Evolutionary conservation across 2,888 invertebrate species (phyloP).

Genomic region (Amiota mariae): DNA sequence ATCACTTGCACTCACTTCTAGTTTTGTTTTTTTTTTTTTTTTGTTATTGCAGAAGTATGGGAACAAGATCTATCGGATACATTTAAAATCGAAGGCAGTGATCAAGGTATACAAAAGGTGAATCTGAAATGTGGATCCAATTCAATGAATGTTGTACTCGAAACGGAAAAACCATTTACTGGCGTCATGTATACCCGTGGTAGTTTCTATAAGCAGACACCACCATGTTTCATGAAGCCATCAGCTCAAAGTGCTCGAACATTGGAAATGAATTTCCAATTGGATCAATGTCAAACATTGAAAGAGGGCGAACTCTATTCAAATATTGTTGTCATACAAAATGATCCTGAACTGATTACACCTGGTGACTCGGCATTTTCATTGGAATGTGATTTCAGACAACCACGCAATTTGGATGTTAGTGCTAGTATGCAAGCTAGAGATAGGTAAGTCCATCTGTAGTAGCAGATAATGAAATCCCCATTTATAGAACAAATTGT

Average conservation of each 20-base stretch:
- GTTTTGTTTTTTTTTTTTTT: no score
- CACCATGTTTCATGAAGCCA: slow-evolving; percentile 77
- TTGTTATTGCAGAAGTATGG: slow-evolving; percentile 64
- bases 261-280: slow-evolving; percentile 76
- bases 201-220: slow-evolving; percentile 76
- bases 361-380: slow-evolving; percentile 80
- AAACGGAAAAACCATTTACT: slow-evolving; percentile 76
- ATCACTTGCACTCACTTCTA: slow-evolving; percentile 1
- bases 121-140: slow-evolving; percentile 77
- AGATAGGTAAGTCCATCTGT: slow-evolving; percentile 67
- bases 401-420: slow-evolving; percentile 76
- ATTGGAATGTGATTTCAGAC: slow-evolving; percentile 78
- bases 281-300: slow-evolving; percentile 77
- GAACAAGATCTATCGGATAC: slow-evolving; percentile 76
- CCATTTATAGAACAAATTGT: slow-evolving; percentile 12
- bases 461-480: slow-evolving; percentile 30
- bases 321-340: slow-evolving; percentile 79
- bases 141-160: slow-evolving; percentile 75
- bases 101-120: slow-evolving; percentile 76
- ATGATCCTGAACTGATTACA: slow-evolving; percentile 79
- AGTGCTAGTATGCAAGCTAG: slow-evolving; percentile 75
- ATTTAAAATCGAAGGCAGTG: slow-evolving; percentile 77
- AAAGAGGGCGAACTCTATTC: slow-evolving; percentile 76
- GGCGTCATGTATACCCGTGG: slow-evolving; percentile 80
- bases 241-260: slow-evolving; percentile 73